A percentile compares a stretch with the other conserved stretches of the same genome.
phyloP scores from a whole-genome alignment of 2,888 invertebrate genomes.

The Lottia scabra region DNA sequence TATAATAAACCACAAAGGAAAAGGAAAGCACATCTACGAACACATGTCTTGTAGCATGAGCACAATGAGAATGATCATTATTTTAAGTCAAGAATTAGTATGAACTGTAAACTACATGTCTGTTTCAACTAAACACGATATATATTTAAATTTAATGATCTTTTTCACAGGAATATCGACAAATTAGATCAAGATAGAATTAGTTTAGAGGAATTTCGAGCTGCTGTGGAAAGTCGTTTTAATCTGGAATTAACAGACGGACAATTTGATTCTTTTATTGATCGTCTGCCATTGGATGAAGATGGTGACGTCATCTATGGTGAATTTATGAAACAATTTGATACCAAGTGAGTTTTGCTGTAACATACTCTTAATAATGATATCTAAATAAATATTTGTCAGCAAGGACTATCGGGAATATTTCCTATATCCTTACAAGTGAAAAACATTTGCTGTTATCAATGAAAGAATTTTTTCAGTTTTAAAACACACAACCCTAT shows the following conservation, averaged over 20 bases:
- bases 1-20: too few relatives aligned
- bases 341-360: constrained; percentile 59
- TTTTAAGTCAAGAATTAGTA: too few relatives aligned
- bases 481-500: too few relatives aligned
- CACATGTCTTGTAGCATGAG: too few relatives aligned
- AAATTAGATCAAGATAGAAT: constrained; percentile 59
- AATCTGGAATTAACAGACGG: constrained; percentile 61
- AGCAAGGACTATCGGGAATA: background rate
- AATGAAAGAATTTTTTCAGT: background rate
- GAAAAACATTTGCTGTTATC: too few relatives aligned
- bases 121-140: too few relatives aligned
- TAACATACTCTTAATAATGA: too few relatives aligned
- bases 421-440: too few relatives aligned
- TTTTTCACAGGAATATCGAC: constrained; percentile 63
- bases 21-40: too few relatives aligned
- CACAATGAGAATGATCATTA: too few relatives aligned
- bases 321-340: constrained; percentile 68
- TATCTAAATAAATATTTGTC: too few relatives aligned
- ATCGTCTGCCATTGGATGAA: constrained; percentile 63
- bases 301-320: constrained; percentile 66
- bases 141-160: background rate
- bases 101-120: too few relatives aligned
- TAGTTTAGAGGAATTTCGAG: constrained; percentile 67
- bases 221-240: constrained; percentile 66
- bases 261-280: constrained; percentile 63